Evolutionary conservation across 2,888 invertebrate species (phyloP).

Genomic region (Mycogona germanica): DNA sequence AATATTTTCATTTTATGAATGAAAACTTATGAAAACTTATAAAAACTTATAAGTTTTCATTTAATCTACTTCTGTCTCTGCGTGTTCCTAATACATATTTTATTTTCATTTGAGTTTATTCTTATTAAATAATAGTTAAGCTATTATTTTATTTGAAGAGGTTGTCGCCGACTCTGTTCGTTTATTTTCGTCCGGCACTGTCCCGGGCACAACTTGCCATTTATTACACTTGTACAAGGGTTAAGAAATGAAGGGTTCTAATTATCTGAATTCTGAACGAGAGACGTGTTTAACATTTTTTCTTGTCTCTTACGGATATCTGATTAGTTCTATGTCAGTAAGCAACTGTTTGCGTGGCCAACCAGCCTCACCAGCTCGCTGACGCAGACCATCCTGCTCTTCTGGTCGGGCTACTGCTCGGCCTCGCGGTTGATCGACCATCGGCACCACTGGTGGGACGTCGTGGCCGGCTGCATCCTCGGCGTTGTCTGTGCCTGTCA

Average conservation of each 20-base stretch:
- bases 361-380: neutral
- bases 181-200: too few relatives aligned
- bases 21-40: neutral
- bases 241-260: neutral
- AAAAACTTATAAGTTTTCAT: too few relatives aligned
- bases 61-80: too few relatives aligned
- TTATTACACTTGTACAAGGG: neutral
- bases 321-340: conserved; percentile 10
- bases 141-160: too few relatives aligned
- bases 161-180: too few relatives aligned
- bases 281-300: neutral
- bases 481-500: conserved; percentile 8
- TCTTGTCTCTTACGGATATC: neutral
- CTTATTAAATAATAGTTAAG: too few relatives aligned
- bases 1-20: too few relatives aligned
- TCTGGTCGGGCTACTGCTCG: conserved; percentile 10
- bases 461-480: conserved; percentile 1
- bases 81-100: neutral
- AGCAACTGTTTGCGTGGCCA: conserved; percentile 9
- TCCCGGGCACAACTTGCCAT: too few relatives aligned
- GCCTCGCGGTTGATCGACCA: conserved; percentile 9
- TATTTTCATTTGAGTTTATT: too few relatives aligned
- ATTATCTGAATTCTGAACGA: neutral
- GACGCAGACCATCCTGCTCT: conserved; percentile 6
- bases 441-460: conserved; percentile 18